A percentile compares a stretch with the other conserved stretches of the same genome.
Evolutionary conservation across 2,113 vertebrate species (phyloP).

Genomic region (Acinonyx jubatus): DNA sequence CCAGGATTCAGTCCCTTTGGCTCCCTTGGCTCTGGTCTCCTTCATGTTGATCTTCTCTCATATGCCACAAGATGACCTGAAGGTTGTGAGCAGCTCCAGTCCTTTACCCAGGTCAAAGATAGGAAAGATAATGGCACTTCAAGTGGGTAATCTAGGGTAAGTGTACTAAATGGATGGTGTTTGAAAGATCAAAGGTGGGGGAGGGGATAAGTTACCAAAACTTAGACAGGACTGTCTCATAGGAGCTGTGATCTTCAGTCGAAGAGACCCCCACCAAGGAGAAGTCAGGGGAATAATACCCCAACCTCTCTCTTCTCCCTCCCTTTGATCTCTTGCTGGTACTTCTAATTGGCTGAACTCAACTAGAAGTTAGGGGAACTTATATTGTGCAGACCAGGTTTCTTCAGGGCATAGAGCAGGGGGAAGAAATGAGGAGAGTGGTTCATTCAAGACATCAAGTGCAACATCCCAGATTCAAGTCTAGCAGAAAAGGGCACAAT

Average conservation of each 20-base stretch:
- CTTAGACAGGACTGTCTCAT: neutral
- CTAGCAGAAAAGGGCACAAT: neutral
- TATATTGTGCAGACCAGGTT: neutral
- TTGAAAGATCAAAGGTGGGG: neutral
- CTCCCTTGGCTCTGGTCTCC: neutral
- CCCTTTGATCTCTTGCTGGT: neutral
- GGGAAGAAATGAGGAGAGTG: neutral
- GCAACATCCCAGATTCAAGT: neutral
- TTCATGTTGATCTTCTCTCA: neutral
- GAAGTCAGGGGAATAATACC: neutral
- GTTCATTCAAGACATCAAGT: neutral
- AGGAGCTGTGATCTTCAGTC: neutral
- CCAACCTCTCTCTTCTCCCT: neutral
- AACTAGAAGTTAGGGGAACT: neutral
- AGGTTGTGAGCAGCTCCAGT: neutral
- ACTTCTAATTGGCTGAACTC: neutral
- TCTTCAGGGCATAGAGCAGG: neutral
- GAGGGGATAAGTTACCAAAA: neutral
- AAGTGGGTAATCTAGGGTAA: neutral
- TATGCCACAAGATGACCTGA: neutral
- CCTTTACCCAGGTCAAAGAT: neutral
- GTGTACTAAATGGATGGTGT: neutral
- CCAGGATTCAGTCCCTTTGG: neutral
- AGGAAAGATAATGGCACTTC: neutral
- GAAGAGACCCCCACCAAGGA: neutral